Conservation (phyloP, 2,113 vertebrate species). For the Forbesichthys papilliferus region DNA sequence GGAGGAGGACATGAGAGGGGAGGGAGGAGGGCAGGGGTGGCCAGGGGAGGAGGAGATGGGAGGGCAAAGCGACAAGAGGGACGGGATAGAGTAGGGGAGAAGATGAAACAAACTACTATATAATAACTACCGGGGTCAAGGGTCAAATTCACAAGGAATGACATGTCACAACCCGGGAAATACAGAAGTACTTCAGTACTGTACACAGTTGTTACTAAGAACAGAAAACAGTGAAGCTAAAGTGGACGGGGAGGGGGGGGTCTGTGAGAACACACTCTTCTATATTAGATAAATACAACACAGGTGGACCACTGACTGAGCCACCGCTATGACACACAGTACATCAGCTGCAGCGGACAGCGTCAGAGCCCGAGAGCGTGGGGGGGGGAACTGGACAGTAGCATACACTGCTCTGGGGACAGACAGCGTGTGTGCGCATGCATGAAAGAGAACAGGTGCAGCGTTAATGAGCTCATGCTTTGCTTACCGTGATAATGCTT, state of each 20-base stretch:
- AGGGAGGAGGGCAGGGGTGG: slow-evolving; percentile 37
- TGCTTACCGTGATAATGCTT: slow-evolving; percentile 66
- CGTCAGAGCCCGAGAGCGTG: slow-evolving; percentile 67
- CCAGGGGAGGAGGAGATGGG: slow-evolving; percentile 13
- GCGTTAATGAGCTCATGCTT: slow-evolving; percentile 67
- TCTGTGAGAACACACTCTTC: slow-evolving; percentile 10
- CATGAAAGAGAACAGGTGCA: slow-evolving; percentile 62
- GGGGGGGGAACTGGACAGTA: slow-evolving; percentile 69
- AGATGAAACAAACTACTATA: not conserved
- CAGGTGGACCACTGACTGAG: slow-evolving; percentile 27
- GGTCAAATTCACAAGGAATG: not conserved
- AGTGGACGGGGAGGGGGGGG: not conserved
- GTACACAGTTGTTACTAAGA: slow-evolving; percentile 4
- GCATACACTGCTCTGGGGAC: slow-evolving; percentile 71
- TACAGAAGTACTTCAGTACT: not conserved
- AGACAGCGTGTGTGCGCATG: slow-evolving; percentile 64
- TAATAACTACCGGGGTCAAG: not conserved
- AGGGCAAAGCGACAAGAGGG: not conserved
- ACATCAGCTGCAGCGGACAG: slow-evolving; percentile 57
- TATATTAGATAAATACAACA: slow-evolving; percentile 41
- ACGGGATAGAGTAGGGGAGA: not conserved
- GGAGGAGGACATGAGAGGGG: not conserved
- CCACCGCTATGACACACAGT: slow-evolving; percentile 37
- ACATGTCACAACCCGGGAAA: not conserved
- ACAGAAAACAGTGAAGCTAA: slow-evolving; percentile 10